Evolutionary conservation across 2,888 invertebrate species (phyloP).

Genomic region (Stenoptilia bipunctidactyla): DNA sequence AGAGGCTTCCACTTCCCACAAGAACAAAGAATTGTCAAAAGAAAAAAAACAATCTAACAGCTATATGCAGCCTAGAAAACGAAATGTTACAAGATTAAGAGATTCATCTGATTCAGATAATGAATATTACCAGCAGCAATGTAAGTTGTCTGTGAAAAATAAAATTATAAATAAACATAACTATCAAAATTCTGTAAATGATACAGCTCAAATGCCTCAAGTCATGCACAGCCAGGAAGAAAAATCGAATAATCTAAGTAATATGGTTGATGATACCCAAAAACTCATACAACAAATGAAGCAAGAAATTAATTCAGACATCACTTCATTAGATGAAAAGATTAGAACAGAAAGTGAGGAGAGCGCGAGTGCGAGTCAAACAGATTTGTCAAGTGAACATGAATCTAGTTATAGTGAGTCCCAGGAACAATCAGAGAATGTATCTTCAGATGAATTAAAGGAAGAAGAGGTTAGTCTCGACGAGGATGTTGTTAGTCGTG

Average conservation of each 20-base stretch:
- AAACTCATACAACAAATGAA: conserved; percentile 75
- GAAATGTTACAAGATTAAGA: not conserved
- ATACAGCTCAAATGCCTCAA: not conserved
- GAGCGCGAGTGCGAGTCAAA: conserved; percentile 38
- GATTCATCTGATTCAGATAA: not conserved
- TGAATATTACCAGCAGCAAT: not conserved
- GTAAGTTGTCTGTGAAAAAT: not conserved
- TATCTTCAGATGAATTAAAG: conserved; percentile 38
- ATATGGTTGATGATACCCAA: conserved; percentile 73
- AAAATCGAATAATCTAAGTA: conserved; percentile 49
- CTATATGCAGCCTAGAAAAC: not conserved
- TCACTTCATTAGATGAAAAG: conserved; percentile 58
- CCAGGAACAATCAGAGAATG: conserved; percentile 44
- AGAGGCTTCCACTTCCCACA: not conserved
- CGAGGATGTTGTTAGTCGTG: conserved; percentile 20
- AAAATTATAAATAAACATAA: not conserved
- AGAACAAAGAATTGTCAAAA: not conserved
- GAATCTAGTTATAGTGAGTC: conserved; percentile 62
- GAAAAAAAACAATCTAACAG: not conserved
- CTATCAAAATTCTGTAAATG: not conserved
- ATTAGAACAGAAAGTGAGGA: conserved; percentile 60
- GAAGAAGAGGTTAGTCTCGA: conserved; percentile 35
- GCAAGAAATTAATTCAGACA: conserved; percentile 73
- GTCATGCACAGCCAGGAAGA: conserved; percentile 22
- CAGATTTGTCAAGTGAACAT: conserved; percentile 37